Conservation (phyloP, 2,888 invertebrate genomes). For the Latrodectus hesperus region DNA sequence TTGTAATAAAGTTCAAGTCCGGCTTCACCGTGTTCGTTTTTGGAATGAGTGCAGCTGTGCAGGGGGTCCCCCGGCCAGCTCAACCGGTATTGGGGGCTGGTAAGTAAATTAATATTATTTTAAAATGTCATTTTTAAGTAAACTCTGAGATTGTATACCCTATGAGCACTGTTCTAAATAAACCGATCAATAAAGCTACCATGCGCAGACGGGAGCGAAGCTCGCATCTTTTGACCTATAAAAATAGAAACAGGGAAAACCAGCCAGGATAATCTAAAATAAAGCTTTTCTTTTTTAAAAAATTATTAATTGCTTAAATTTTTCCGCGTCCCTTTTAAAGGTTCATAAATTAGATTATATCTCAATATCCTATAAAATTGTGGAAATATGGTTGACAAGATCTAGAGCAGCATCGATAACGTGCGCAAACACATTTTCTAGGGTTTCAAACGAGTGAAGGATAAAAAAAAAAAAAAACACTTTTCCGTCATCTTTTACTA, state of each 20-base stretch:
- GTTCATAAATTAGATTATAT: too few species aligned
- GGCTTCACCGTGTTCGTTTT: constrained; percentile 69
- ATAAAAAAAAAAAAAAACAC: too few species aligned
- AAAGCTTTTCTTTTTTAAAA: too few species aligned
- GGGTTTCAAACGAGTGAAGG: too few species aligned
- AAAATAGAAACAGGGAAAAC: neutral
- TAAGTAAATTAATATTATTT: constrained; percentile 24
- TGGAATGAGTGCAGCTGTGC: constrained; percentile 69
- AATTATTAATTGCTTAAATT: too few species aligned
- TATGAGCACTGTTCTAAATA: constrained; percentile 24
- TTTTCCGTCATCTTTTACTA: too few species aligned
- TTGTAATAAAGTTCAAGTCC: constrained; percentile 19
- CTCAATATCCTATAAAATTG: too few species aligned
- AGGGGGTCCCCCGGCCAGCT: constrained; percentile 63
- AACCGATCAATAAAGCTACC: constrained; percentile 49
- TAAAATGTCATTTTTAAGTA: neutral
- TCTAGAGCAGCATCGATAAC: too few species aligned
- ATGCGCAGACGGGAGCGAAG: constrained; percentile 33
- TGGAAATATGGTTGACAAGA: too few species aligned
- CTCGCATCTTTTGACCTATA: neutral
- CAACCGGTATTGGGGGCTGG: constrained; percentile 51
- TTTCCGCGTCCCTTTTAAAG: too few species aligned
- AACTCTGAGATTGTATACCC: neutral
- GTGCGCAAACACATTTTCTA: too few species aligned
- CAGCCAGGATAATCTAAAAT: too few species aligned